phyloP scores from a whole-genome alignment of 2,113 vertebrate genomes.

The Peromyscus californicus region DNA sequence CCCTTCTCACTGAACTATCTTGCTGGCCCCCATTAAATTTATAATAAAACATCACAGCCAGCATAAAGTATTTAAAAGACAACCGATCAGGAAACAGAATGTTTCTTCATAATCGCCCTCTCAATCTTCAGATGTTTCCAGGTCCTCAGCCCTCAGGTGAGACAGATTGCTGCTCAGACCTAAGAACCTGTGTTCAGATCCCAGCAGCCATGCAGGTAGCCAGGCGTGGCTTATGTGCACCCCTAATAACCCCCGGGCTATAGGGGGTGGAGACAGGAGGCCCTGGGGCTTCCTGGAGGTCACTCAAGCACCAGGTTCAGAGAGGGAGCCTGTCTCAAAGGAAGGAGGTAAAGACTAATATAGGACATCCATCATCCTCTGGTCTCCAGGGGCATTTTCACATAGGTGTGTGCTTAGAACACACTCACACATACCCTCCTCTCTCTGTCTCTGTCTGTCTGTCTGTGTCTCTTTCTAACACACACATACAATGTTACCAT shows the following conservation, averaged over 20 bases:
- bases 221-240: not conserved
- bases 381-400: not conserved
- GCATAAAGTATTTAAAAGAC: not conserved
- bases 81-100: not conserved
- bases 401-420: not conserved
- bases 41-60: slow-evolving; percentile 35
- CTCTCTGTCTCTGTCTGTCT: too few relatives aligned
- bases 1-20: not conserved
- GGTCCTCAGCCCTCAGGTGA: not conserved
- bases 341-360: not conserved
- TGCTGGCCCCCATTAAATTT: not conserved
- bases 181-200: not conserved
- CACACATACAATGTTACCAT: not conserved
- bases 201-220: not conserved
- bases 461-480: not conserved
- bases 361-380: not conserved
- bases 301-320: not conserved
- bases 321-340: not conserved
- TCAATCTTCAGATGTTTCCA: not conserved
- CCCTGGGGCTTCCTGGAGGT: not conserved
- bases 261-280: not conserved
- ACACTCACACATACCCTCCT: not conserved
- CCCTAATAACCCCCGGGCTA: not conserved
- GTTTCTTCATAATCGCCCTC: not conserved
- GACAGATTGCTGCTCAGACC: not conserved